Evolutionary conservation across 2,888 invertebrate species (phyloP).

Genomic region (Perdita meconis): DNA sequence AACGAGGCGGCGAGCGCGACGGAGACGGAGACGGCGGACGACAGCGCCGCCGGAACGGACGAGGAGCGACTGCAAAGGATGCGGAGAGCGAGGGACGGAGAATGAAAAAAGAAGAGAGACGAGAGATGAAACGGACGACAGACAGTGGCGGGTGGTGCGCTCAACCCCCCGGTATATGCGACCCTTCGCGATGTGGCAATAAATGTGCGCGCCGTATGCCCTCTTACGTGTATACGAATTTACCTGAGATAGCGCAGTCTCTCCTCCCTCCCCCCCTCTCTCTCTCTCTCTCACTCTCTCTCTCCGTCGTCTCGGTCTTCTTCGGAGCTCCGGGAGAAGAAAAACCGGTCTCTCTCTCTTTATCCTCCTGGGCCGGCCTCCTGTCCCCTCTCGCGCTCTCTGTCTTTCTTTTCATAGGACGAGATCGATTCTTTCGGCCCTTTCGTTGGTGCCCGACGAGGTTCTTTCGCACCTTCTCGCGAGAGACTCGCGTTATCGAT

Average conservation of each 20-base stretch:
- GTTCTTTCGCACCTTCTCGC: constrained; percentile 70
- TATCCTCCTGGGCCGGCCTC: background rate
- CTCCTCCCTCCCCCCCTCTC: too few species aligned
- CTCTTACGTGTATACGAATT: constrained; percentile 57
- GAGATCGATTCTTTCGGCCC: constrained; percentile 61
- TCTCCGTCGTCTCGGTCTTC: constrained; percentile 28
- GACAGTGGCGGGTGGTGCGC: constrained; percentile 61
- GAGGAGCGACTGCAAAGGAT: constrained; percentile 47
- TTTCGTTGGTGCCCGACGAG: constrained; percentile 51
- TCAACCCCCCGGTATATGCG: constrained; percentile 67
- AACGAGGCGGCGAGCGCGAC: constrained; percentile 51
- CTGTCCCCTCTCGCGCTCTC: constrained; percentile 6
- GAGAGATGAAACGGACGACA: constrained; percentile 47
- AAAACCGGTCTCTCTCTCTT: constrained; percentile 30
- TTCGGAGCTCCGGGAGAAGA: constrained; percentile 25
- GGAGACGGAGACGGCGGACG: constrained; percentile 32
- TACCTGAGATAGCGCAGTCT: constrained; percentile 48
- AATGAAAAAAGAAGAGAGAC: constrained; percentile 42
- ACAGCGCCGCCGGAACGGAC: constrained; percentile 41
- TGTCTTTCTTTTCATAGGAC: constrained; percentile 54
- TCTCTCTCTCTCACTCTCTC: too few species aligned
- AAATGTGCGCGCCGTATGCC: constrained; percentile 54
- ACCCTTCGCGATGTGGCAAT: constrained; percentile 63
- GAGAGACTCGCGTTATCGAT: constrained; percentile 71
- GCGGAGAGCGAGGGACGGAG: constrained; percentile 29